Base-by-base conservation (phyloP, 2,113 vertebrate genomes). In the Typhlomys cinereus region DNA sequence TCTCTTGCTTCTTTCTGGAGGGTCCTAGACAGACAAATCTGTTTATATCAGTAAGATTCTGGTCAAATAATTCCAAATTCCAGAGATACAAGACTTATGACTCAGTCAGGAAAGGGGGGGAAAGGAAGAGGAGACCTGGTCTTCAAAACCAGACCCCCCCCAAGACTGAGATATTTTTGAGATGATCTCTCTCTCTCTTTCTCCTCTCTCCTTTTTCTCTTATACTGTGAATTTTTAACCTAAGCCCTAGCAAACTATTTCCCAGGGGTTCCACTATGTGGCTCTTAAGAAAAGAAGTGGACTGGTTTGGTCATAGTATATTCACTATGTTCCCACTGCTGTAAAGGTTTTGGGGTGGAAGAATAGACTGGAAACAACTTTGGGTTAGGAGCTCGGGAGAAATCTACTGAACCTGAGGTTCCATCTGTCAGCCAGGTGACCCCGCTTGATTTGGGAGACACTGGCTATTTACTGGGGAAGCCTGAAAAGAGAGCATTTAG, bases 31-130 rank as follows among this genome's bases (percentile, higher is more conserved):
- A 74, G 48, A 93, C 79, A 79, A 85, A 86, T 91, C 81, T 96
- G 94, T 96, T 96, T 96, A 95, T 95, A 64, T 73, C 91, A 82
- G 79, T 73, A 78, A 92, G 88, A 94, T 94, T 88, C 95, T 96
- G 95, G 87, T 92, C 91, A 92, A 96, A 94, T 92, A 90, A 94
- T 91, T 66, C 88, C 91, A 94, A 94, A 96, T 96, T 97, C 96
- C 95, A 95, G 75, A 97, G 93, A 94, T 96, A 80, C n/a, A 96
- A 88, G 82, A 89, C 52, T 27, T 88, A 84, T 94, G 95, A 92
- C 85, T 96, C 92, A 93, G 80, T 41, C 79, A 90, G 71, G 59
- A 95, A 46, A 80, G 20, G 36, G n/a, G 54, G 14, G 29, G 84
- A 90, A 50, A 57, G 90, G 64, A 94, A 75, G 62, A 52, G 41